Base-by-base conservation (phyloP, 2,797 vertebrate species). In the Synaphobranchus kaupii region DNA sequence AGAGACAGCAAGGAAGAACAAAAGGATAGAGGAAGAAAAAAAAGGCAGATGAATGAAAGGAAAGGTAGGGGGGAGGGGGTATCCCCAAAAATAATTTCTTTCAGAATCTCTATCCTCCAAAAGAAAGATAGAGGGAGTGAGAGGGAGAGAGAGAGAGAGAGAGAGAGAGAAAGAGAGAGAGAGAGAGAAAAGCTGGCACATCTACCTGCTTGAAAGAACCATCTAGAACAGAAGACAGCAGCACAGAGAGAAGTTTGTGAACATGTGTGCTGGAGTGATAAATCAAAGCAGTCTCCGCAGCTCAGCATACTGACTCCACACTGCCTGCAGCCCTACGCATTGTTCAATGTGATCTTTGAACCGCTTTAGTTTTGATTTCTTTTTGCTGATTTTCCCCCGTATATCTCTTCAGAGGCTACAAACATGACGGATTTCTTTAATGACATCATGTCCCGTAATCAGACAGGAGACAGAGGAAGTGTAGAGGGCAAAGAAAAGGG, bases 1-100 rank as follows among this genome's bases (percentile, higher is more conserved):
- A 88, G 78, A 87, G 73, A 86, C 87, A 92, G 89, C 71, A 83
- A 90, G 90, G 89, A 63, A 89, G 89, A 91, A 39, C 44, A 82
- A 28, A 20, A 0, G 8, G 25, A 48, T 48, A 81, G 73, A 52
- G 47, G 13, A 31, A 54, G 28, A 50, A 86, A 80, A 87, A 86
- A 86, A 60, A 34, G 84, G 50, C n/a, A 60, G 82, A 89, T 87
- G 63, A 47, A 10, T 0, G 87, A 73, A 60, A 56, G 50, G 5
- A 10, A 25, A 52, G 31, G 44, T 63, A 87, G 92, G 76, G 88
- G 56, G 73, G 80, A 90, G 52, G 48, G 71, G 88, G 84, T 71
- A 47, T 81, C 78, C 47, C 47, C 22, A 48, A 80, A 22, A 44
- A 20, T 22, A 2, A 78, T 34, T 34, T 44, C 39, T 80, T 44